Conservation (phyloP, 2,113 vertebrate genomes). For the Ctenomys sociabilis region DNA sequence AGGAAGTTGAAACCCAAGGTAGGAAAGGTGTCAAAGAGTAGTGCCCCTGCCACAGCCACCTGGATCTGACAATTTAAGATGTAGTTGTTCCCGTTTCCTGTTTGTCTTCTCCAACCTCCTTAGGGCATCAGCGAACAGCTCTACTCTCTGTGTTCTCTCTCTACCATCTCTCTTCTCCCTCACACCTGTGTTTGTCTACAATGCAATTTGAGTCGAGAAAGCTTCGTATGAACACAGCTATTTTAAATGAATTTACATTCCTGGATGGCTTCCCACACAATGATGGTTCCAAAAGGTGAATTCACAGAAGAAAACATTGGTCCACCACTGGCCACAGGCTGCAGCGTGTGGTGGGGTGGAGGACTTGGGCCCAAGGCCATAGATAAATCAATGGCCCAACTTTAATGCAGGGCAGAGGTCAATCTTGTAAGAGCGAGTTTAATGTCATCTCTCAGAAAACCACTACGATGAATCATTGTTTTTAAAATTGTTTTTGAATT, state of each 20-base stretch:
- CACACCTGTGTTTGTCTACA: too few species aligned
- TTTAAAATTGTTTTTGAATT: constrained; percentile 33
- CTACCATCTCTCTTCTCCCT: not conserved
- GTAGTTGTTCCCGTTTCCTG: not conserved
- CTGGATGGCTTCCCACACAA: not conserved
- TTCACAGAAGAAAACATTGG: not conserved
- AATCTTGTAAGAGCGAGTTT: constrained; percentile 32
- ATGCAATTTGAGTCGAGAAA: not conserved
- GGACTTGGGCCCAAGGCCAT: not conserved
- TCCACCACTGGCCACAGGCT: not conserved
- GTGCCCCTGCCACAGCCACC: not conserved
- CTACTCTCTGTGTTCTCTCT: not conserved
- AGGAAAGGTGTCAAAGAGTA: not conserved
- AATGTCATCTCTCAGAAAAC: not conserved
- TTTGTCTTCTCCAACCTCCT: not conserved
- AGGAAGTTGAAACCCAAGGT: not conserved
- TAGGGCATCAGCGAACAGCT: fast-evolving
- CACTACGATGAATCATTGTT: not conserved
- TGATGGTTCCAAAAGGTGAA: not conserved
- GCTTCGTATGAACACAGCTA: not conserved
- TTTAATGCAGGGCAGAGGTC: not conserved
- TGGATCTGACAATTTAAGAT: not conserved
- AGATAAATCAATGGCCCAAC: not conserved
- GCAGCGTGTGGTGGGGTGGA: not conserved
- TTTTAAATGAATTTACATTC: not conserved